These are phyloP conservation scores for Neomorphus geoffroyi DNA, from an alignment of 2,797 vertebrate genomes.

Conservation along the genomic window DNA sequence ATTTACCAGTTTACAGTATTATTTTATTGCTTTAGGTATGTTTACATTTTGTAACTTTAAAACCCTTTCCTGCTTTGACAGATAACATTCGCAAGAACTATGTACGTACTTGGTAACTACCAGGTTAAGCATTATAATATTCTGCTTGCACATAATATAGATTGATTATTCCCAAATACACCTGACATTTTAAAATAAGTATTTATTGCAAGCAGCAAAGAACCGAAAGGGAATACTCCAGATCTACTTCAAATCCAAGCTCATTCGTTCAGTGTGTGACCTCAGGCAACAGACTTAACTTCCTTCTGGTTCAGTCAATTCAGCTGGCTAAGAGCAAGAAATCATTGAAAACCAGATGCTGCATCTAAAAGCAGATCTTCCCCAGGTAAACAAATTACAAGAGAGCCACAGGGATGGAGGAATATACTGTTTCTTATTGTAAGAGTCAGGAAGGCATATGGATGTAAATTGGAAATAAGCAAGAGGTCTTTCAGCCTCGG, in stretches of 20 bases:
- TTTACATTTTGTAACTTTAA: not conserved
- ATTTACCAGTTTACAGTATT: not conserved
- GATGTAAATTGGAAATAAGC: slow-evolving; percentile 41
- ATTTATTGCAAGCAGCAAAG: not conserved
- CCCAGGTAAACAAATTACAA: slow-evolving; percentile 57
- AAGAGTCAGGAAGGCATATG: slow-evolving; percentile 12
- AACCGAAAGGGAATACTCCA: not conserved
- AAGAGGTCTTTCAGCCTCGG: slow-evolving; percentile 20
- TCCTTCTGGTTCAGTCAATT: slow-evolving; percentile 42
- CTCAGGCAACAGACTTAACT: slow-evolving; percentile 30
- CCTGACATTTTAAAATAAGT: not conserved
- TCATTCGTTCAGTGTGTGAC: slow-evolving; percentile 31
- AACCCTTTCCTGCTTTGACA: not conserved
- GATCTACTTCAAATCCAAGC: not conserved
- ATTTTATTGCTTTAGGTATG: not conserved
- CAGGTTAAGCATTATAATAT: slow-evolving; percentile 18
- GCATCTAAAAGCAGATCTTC: slow-evolving; percentile 41
- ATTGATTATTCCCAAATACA: slow-evolving; percentile 31
- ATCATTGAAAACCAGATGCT: slow-evolving; percentile 44
- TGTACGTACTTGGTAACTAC: not conserved
- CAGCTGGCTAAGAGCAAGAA: slow-evolving; percentile 37
- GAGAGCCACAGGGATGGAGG: not conserved
- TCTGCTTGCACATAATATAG: not conserved
- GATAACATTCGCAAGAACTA: not conserved
- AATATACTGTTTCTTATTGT: slow-evolving; percentile 23